These are phyloP conservation scores for Nephotettix cincticeps DNA, from an alignment of 1,140 invertebrate species.

Conservation along the genomic window DNA sequence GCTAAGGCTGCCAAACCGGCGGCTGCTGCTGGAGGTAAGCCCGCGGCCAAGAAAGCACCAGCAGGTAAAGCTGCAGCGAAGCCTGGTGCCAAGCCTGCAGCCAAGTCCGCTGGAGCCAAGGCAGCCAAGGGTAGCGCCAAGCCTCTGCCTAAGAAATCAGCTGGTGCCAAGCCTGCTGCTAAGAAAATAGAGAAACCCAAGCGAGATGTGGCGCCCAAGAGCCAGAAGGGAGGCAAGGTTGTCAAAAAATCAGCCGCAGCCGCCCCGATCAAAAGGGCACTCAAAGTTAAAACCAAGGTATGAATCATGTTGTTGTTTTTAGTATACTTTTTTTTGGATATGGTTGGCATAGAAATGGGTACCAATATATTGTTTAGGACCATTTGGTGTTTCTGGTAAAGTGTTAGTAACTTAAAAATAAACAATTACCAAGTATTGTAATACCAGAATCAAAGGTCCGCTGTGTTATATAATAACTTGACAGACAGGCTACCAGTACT, in stretches of 20 bases:
- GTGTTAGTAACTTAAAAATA: too few relatives aligned
- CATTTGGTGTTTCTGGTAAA: too few relatives aligned
- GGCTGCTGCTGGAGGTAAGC: slow-evolving; percentile 29
- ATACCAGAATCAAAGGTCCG: too few relatives aligned
- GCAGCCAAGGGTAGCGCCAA: slow-evolving; percentile 57
- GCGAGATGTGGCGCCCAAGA: slow-evolving; percentile 41
- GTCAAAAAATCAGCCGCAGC: slow-evolving; percentile 36
- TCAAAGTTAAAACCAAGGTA: slow-evolving; percentile 80
- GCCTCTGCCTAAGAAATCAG: slow-evolving; percentile 47
- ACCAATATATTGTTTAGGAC: too few relatives aligned
- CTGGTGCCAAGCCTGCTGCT: slow-evolving; percentile 44
- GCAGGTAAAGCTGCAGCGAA: slow-evolving; percentile 41
- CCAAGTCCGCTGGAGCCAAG: slow-evolving; percentile 47
- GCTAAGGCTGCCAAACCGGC: slow-evolving; percentile 53
- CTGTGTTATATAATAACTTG: too few relatives aligned
- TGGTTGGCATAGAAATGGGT: too few relatives aligned
- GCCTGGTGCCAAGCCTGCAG: slow-evolving; percentile 53
- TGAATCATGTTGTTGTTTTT: too few relatives aligned
- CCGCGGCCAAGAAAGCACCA: slow-evolving; percentile 40
- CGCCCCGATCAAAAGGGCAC: slow-evolving; percentile 53
- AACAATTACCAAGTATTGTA: too few relatives aligned
- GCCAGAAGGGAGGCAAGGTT: slow-evolving; percentile 43
- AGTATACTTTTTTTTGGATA: too few relatives aligned
- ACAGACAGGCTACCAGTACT: too few relatives aligned
- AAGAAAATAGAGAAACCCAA: slow-evolving; percentile 41